A percentile compares a stretch with the other conserved stretches of the same genome.
Evolutionary conservation across 2,888 invertebrate species (phyloP).

Genomic region (Tortricodes alternella): DNA sequence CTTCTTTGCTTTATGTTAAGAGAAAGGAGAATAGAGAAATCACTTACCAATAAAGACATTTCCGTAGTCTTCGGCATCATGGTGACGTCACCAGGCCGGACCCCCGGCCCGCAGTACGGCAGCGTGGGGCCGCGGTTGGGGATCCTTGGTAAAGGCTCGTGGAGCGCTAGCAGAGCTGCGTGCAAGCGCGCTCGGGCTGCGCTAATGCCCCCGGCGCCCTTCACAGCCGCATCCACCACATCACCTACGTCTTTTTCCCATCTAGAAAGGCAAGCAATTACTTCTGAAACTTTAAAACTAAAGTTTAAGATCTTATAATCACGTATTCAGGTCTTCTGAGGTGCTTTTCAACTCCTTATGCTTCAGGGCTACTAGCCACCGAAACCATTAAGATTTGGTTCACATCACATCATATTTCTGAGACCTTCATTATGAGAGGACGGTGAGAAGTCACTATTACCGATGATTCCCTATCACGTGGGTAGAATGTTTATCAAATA

Average conservation of each 20-base stretch:
- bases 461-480: too few species aligned
- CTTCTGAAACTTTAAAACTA: too few species aligned
- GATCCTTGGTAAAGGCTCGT: slow-evolving; percentile 52
- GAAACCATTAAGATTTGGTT: too few species aligned
- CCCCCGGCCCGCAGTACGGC: slow-evolving; percentile 83
- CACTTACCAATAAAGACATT: slow-evolving; percentile 72
- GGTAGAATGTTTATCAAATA: too few species aligned
- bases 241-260: slow-evolving; percentile 81
- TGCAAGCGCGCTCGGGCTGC: slow-evolving; percentile 71
- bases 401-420: too few species aligned
- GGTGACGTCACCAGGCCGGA: slow-evolving; percentile 75
- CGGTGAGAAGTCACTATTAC: too few species aligned
- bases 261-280: slow-evolving; percentile 48
- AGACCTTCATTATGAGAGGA: too few species aligned
- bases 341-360: too few species aligned
- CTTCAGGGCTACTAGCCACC: too few species aligned
- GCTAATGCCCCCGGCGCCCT: slow-evolving; percentile 71
- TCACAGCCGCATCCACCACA: slow-evolving; percentile 81
- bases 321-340: too few species aligned
- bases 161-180: slow-evolving; percentile 68
- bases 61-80: slow-evolving; percentile 80
- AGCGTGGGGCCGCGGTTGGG: slow-evolving; percentile 80
- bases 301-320: too few species aligned
- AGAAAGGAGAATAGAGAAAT: neutral
- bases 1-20: too few species aligned